Evolutionary conservation across 2,113 vertebrate species (phyloP).

Genomic region (Sisor rabdophorus): DNA sequence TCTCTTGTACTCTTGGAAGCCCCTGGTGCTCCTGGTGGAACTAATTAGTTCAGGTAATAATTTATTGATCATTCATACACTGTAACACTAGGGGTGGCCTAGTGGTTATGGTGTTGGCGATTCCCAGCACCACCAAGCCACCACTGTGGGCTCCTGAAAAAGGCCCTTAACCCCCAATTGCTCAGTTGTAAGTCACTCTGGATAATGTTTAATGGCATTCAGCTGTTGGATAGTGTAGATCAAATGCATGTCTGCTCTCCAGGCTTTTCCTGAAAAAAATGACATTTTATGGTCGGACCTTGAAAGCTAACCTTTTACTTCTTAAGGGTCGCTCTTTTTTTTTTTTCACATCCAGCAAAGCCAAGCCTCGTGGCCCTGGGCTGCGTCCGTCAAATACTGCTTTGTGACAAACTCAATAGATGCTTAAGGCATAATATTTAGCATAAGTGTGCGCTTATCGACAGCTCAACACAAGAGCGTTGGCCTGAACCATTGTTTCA

Average conservation of each 20-base stretch:
- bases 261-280: slow-evolving; percentile 43
- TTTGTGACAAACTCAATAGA: not conserved
- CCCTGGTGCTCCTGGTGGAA: too few species aligned
- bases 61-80: too few species aligned
- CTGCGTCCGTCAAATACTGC: slow-evolving; percentile 9
- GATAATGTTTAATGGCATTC: too few species aligned
- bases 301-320: slow-evolving; percentile 47
- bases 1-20: too few species aligned
- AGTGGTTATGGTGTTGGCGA: too few species aligned
- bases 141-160: too few species aligned
- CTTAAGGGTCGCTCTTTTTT: slow-evolving; percentile 27
- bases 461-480: slow-evolving; percentile 16
- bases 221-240: not conserved
- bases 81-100: too few species aligned
- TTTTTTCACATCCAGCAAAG: not conserved
- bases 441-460: slow-evolving; percentile 6
- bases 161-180: too few species aligned
- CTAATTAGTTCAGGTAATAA: too few species aligned
- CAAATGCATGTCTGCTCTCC: slow-evolving; percentile 44
- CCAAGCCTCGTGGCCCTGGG: not conserved
- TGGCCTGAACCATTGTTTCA: slow-evolving; percentile 32
- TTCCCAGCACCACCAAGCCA: too few species aligned
- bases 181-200: too few species aligned
- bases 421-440: slow-evolving; percentile 4
- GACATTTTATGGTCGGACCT: slow-evolving; percentile 55